phyloP scores from a whole-genome alignment of 2,113 vertebrate species.

The Cichladusa arquata region DNA sequence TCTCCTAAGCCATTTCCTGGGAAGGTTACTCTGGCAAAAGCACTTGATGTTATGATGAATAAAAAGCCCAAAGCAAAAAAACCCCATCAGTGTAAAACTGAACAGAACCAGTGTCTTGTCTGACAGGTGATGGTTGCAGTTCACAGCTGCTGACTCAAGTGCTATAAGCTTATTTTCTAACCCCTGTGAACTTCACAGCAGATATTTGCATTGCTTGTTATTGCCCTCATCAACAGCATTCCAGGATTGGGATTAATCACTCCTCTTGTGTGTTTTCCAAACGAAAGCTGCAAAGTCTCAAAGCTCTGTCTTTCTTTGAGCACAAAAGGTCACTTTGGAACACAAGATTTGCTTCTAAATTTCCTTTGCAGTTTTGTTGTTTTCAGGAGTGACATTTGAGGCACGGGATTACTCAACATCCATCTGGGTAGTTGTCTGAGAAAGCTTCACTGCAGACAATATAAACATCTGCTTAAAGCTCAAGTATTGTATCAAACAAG shows the following conservation, averaged over 20 bases:
- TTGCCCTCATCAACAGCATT: background rate
- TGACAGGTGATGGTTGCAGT: background rate
- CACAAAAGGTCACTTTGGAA: slow-evolving; percentile 2
- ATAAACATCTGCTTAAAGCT: slow-evolving; percentile 75
- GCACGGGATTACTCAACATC: background rate
- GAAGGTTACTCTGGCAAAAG: background rate
- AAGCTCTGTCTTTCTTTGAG: background rate
- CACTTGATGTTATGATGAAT: background rate
- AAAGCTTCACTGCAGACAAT: slow-evolving; percentile 48
- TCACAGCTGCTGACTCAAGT: slow-evolving; percentile 35
- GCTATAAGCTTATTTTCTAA: slow-evolving; percentile 72
- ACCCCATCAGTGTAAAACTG: background rate
- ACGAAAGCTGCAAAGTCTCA: slow-evolving; percentile 54
- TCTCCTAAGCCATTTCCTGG: background rate
- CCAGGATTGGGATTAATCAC: background rate
- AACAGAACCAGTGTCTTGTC: slow-evolving; percentile 32
- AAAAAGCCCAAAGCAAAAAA: background rate
- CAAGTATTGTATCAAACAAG: slow-evolving; percentile 62
- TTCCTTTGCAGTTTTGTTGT: background rate
- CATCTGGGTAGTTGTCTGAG: background rate
- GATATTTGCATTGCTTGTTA: slow-evolving; percentile 73
- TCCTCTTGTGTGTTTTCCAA: background rate
- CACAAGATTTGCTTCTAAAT: background rate
- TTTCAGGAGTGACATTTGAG: background rate
- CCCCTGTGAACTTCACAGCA: slow-evolving; percentile 69